Conservation (phyloP, 2,888 invertebrate species). For the Drosophila vallismaia region DNA sequence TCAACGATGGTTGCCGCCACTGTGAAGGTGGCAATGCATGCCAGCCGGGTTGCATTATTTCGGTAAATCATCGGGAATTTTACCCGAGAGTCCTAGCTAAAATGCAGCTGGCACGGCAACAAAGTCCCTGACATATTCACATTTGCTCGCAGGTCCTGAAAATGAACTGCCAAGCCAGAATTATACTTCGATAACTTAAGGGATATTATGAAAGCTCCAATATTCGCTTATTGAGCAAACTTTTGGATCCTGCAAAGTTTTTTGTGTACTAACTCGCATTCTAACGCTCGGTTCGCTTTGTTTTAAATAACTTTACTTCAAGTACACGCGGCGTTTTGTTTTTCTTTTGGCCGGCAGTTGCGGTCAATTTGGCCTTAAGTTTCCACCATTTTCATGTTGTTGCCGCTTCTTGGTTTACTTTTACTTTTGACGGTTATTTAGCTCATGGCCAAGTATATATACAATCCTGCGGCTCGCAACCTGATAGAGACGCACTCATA, state of each 20-base stretch:
- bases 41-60: conserved; percentile 12
- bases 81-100: conserved; percentile 25
- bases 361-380: conserved; percentile 73
- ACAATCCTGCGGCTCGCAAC: background rate
- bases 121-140: conserved; percentile 43
- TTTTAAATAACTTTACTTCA: conserved; percentile 53
- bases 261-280: conserved; percentile 31
- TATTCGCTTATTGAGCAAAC: background rate
- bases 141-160: background rate
- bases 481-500: conserved; percentile 9
- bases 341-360: conserved; percentile 53
- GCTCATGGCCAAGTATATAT: conserved; percentile 62
- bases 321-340: conserved; percentile 63
- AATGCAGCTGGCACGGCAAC: conserved; percentile 24
- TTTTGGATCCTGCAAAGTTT: conserved; percentile 11
- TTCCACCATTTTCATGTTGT: conserved; percentile 58
- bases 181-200: background rate
- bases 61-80: conserved; percentile 46
- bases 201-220: background rate
- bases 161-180: conserved; percentile 4
- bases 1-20: conserved; percentile 13
- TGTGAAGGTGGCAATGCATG: conserved; percentile 20
- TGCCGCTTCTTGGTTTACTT: conserved; percentile 33
- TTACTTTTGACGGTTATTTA: conserved; percentile 61
- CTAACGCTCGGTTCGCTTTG: conserved; percentile 29